Percentiles rank a stretch among this genome's conserved stretches.
Evolutionary conservation across 2,113 vertebrate species (phyloP).

Genomic region (Acrocephalus arundinaceus): DNA sequence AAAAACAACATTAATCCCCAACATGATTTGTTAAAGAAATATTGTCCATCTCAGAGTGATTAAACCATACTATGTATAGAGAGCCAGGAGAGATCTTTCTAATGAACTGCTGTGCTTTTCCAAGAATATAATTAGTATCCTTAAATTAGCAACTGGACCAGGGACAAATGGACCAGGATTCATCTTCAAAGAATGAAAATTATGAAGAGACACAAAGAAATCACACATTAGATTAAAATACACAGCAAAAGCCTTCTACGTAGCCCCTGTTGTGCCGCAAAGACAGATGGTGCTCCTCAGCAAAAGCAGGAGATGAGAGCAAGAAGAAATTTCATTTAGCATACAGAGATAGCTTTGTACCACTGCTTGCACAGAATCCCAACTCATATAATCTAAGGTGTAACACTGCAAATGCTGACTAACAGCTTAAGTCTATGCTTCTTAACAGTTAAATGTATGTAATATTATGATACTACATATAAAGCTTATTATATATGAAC

Average conservation of each 20-base stretch:
- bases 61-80: background rate
- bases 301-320: background rate
- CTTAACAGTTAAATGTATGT: background rate
- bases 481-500: background rate
- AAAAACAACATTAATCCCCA: background rate
- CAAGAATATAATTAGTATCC: background rate
- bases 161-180: background rate
- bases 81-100: background rate
- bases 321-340: background rate
- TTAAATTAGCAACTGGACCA: background rate
- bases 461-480: background rate
- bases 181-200: background rate
- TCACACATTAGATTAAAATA: background rate
- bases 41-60: background rate
- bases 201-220: background rate
- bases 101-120: background rate
- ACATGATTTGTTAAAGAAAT: background rate
- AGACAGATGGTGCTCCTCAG: background rate
- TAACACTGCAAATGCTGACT: background rate
- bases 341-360: background rate
- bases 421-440: background rate
- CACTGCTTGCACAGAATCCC: background rate
- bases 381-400: background rate
- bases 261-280: background rate
- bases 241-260: background rate